phyloP scores from a whole-genome alignment of 2,113 vertebrate genomes.

The Anguilla japonica region DNA sequence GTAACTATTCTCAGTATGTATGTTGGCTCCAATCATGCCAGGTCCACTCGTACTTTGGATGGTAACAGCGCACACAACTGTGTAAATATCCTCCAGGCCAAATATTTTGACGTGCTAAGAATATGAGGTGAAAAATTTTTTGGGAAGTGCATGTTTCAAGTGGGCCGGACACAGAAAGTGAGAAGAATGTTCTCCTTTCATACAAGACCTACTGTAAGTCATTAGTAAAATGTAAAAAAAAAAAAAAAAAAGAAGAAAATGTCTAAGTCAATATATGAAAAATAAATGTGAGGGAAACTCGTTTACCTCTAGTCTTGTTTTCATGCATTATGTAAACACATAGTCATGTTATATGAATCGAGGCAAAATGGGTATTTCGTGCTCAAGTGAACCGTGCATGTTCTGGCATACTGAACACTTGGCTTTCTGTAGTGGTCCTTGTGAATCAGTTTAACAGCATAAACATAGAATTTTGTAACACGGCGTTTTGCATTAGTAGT shows the following conservation, averaged over 20 bases:
- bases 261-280: slow-evolving; percentile 16
- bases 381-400: not conserved
- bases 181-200: not conserved
- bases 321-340: not conserved
- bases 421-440: not conserved
- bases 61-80: slow-evolving; percentile 4
- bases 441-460: not conserved
- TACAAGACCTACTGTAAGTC: not conserved
- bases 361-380: not conserved
- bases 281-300: not conserved
- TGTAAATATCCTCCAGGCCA: slow-evolving; percentile 15
- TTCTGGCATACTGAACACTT: not conserved
- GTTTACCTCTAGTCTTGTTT: not conserved
- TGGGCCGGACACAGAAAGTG: not conserved
- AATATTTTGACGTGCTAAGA: not conserved
- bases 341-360: not conserved
- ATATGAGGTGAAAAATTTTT: slow-evolving; percentile 10
- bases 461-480: not conserved
- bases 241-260: not conserved
- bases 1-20: not conserved
- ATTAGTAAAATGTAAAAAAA: not conserved
- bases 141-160: not conserved
- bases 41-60: slow-evolving; percentile 4
- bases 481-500: not conserved
- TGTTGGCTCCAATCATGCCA: not conserved